Base-by-base conservation (phyloP, 2,113 vertebrate genomes). In the Poecilia latipinna region DNA sequence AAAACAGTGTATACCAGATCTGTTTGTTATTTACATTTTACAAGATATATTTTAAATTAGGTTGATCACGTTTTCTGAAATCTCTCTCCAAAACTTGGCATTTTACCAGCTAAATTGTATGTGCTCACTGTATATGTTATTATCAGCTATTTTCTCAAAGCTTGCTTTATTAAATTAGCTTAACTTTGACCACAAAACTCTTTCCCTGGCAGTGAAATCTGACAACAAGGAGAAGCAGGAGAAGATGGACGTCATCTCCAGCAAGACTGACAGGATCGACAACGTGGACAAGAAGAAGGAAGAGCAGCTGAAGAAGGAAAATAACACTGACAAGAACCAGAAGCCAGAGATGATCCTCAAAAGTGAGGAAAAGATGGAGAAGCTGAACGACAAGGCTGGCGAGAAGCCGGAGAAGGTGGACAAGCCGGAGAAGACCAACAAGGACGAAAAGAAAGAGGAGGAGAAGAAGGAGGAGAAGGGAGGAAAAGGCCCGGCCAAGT, bases 341-440 rank as follows among this genome's bases (percentile, higher is more conserved):
- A 92, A 22, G 77, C 80, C 64, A 10, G 94, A 94, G 83, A 84
- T 86, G 32, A 92, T 86, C 51, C 79, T 92, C n/a, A 94, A 94
- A 77, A 90, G 90, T 0, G 91, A 32, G 77, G 93, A 92, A 1
- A 93, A 88, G 70, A 68, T 57, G 17, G 89, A 93, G 60, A 91
- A 92, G 79, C 65, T 77, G 29, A 83, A 89, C 71, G 82, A 89
- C 84, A 91, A 89, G 67, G 77, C 61, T 51, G 83, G 11, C 2
- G 92, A 91, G 68, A 94, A 92, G 79, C 37, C 71, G 0, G 91
- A 94, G 68, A 94, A 94, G 79, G 82, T 72, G 33, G 90, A 93
- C 80, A 93, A 94, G 77, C 90, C 90, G 0, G 92, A 94, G 82
- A 94, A 95, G 78, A 90, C 77, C 72, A 82, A 94, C 82, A 94